Percentiles rank a stretch among this genome's conserved stretches.
These are phyloP conservation scores for Maconellicoccus hirsutus DNA, from an alignment of 1,140 invertebrate species.

Conservation along the genomic window DNA sequence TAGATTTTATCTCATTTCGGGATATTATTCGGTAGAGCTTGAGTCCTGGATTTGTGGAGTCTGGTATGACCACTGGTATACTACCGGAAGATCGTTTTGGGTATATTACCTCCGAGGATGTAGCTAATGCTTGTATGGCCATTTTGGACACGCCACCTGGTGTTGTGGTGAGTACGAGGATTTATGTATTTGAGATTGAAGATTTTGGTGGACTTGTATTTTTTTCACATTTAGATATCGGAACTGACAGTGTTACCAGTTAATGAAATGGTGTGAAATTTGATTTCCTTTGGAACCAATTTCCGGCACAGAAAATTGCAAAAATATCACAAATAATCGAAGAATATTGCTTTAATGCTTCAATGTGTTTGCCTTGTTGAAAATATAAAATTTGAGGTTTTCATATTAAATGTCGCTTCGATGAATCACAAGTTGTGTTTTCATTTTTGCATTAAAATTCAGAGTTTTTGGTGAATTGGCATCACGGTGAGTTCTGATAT, in stretches of 20 bases:
- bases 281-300: no score
- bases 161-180: background rate
- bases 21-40: background rate
- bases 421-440: no score
- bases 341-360: no score
- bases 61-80: background rate
- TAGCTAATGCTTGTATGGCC: background rate
- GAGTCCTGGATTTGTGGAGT: background rate
- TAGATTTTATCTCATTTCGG: background rate
- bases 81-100: background rate
- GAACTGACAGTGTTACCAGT: background rate
- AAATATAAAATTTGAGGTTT: no score
- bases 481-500: background rate
- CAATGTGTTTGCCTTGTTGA: no score
- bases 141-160: background rate
- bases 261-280: background rate
- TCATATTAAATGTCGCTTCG: no score
- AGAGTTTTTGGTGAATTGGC: background rate
- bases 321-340: no score
- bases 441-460: background rate
- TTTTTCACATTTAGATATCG: background rate
- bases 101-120: background rate
- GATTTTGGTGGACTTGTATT: no score
- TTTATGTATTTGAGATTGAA: background rate
- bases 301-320: no score